Evolutionary conservation across 1,140 invertebrate species (phyloP).

Genomic region (Stegodyphus dumicola): DNA sequence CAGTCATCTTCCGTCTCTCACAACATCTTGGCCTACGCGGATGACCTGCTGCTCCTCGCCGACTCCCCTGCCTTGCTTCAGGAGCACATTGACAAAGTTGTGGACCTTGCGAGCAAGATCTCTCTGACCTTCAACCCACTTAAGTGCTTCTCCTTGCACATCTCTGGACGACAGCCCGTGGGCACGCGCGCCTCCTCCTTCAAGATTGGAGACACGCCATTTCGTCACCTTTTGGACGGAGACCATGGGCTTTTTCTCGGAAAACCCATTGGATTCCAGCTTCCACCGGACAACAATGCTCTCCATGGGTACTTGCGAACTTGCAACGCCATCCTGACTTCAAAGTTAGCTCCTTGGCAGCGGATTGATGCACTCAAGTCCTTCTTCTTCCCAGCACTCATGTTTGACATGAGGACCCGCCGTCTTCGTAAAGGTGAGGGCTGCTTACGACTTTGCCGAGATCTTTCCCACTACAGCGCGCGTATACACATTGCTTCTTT

Average conservation of each 20-base stretch:
- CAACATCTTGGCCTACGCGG: background rate
- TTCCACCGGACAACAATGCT: background rate
- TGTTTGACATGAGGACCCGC: background rate
- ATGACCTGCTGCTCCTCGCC: background rate
- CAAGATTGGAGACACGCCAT: background rate
- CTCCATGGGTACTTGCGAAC: background rate
- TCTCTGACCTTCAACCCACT: background rate
- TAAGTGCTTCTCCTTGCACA: background rate
- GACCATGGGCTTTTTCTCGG: background rate
- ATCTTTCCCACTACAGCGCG: no score
- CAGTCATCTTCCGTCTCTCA: background rate
- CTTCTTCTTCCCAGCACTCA: background rate
- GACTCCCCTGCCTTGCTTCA: background rate
- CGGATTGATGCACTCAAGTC: slow-evolving; percentile 1
- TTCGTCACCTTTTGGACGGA: background rate
- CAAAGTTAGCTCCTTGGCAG: background rate
- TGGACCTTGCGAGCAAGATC: background rate
- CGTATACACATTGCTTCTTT: no score
- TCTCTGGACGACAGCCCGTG: background rate
- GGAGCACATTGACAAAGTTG: background rate
- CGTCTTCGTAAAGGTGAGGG: background rate
- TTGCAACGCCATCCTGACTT: background rate
- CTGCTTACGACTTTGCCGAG: background rate
- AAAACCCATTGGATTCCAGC: background rate
- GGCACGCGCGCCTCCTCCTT: background rate